Evolutionary conservation across 1,140 invertebrate genomes (phyloP).

Genomic region (Euschistus heros): DNA sequence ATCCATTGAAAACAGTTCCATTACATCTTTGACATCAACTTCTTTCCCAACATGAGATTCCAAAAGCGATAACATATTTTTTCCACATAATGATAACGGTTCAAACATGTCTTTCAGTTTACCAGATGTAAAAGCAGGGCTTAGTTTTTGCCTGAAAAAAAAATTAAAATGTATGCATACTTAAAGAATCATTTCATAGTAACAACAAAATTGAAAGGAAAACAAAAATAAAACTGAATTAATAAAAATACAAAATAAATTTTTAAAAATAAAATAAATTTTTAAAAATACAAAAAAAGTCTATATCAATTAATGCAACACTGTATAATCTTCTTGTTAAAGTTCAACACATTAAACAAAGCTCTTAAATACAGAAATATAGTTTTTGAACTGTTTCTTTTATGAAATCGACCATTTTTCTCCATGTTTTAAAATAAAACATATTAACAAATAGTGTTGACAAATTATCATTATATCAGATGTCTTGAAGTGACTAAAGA

Average conservation of each 20-base stretch:
- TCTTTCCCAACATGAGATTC: constrained; percentile 17
- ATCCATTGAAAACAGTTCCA: constrained; percentile 42
- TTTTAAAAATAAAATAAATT: not conserved
- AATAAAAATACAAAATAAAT: not conserved
- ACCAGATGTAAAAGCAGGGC: constrained; percentile 45
- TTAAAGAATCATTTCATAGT: not conserved
- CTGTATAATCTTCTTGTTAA: no score
- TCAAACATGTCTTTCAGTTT: constrained; percentile 48
- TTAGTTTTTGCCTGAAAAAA: constrained; percentile 41
- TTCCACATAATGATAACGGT: constrained; percentile 36
- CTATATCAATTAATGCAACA: no score
- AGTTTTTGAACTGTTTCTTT: no score
- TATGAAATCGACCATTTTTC: no score
- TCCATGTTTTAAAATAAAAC: no score
- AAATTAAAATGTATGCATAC: not conserved
- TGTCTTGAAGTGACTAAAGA: no score
- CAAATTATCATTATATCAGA: no score
- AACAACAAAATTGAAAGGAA: not conserved
- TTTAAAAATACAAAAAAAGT: no score
- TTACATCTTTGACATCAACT: constrained; percentile 40
- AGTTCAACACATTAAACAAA: no score
- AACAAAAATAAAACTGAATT: not conserved
- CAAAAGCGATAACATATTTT: constrained; percentile 35
- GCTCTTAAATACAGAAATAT: no score
- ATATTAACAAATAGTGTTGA: no score